Conservation (phyloP, 1,140 invertebrate genomes). For the Drosophila suzukii region DNA sequence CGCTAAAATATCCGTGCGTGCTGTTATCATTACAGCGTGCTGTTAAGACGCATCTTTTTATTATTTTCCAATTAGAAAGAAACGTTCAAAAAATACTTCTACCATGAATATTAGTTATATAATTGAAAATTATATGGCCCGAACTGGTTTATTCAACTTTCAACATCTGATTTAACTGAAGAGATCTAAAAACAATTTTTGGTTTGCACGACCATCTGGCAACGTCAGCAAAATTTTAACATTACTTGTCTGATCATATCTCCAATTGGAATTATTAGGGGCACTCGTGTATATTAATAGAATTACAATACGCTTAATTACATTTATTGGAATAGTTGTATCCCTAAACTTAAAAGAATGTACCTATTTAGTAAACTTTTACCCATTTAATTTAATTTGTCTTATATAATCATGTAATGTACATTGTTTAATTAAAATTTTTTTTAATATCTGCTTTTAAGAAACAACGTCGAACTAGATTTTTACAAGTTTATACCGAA, state of each 20-base stretch:
- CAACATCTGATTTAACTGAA: no score
- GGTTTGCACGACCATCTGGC: background rate
- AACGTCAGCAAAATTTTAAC: background rate
- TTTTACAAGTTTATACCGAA: no score
- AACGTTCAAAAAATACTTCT: background rate
- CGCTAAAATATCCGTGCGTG: constrained; percentile 4
- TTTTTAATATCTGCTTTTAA: no score
- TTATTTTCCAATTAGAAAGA: background rate
- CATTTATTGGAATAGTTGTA: no score
- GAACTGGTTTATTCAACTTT: no score
- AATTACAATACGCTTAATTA: background rate
- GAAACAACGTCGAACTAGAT: no score
- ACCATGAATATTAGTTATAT: background rate
- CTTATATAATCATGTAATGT: no score
- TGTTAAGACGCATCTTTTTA: background rate
- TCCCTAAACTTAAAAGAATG: no score
- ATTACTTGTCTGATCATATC: background rate
- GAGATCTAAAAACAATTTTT: background rate
- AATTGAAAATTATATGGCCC: no score
- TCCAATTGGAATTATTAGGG: background rate
- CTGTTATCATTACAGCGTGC: constrained; percentile 2
- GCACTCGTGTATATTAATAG: background rate
- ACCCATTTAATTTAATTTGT: no score
- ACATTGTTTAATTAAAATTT: no score
- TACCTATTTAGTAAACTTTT: no score